Conservation (phyloP, 2,888 invertebrate genomes). For the Orthosia incerta region DNA sequence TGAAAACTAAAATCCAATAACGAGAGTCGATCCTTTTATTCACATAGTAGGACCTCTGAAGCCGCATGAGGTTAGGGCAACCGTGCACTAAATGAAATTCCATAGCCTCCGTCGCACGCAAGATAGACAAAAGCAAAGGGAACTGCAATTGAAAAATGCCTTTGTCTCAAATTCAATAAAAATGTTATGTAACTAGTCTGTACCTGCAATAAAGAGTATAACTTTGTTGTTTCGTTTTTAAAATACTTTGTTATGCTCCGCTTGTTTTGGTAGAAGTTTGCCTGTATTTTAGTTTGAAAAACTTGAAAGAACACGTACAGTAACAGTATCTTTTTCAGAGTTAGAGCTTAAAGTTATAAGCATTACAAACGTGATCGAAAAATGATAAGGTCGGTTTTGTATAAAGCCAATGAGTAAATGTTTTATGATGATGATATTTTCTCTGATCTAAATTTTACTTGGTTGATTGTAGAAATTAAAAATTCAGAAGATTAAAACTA, state of each 20-base stretch:
- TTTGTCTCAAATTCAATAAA: conserved; percentile 60
- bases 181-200: conserved; percentile 39
- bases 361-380: neutral
- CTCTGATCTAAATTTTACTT: too few relatives aligned
- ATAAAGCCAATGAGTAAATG: neutral
- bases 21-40: conserved; percentile 15
- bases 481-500: too few relatives aligned
- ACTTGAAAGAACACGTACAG: conserved; percentile 17
- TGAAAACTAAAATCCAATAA: conserved; percentile 42
- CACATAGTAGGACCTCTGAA: conserved; percentile 35
- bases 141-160: conserved; percentile 69
- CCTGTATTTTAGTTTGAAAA: conserved; percentile 32
- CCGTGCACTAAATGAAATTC: conserved; percentile 70
- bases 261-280: conserved; percentile 37
- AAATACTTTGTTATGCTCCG: conserved; percentile 46
- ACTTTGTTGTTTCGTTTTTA: conserved; percentile 45
- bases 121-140: conserved; percentile 57
- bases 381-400: neutral
- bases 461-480: too few relatives aligned
- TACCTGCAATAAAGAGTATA: conserved; percentile 25
- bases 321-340: conserved; percentile 24
- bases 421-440: too few relatives aligned
- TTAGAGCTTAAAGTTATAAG: conserved; percentile 8
- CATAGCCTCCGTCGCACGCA: conserved; percentile 60
- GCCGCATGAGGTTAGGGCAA: conserved; percentile 54